Evolutionary conservation across 2,113 vertebrate species (phyloP), one percentile per base, ranked within the genome.

Genomic region (Chamaetylas fuelleborni): DNA sequence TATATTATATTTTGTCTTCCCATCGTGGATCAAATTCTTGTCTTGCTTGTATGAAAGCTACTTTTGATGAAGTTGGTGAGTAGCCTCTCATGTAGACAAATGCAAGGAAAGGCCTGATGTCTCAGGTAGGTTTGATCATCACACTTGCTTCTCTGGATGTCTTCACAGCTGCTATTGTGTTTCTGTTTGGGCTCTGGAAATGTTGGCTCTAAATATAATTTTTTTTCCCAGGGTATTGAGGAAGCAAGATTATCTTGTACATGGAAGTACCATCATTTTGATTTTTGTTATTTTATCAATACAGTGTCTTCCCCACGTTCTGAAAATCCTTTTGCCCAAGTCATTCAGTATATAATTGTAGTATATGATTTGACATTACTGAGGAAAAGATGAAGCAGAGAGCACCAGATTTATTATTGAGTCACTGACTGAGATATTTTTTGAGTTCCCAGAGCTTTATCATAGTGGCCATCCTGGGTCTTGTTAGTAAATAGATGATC

Each of bases 401-500:
- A 64, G 28, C 19, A 72, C 19, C 20, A 42, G 74, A 82, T 90
- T 88, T 89, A 86, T 91, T 92, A 66, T 7, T 83, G 76, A n/a
- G 86, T 86, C 87, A 90, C 58, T 56, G 78, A 48, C 54, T 47
- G 74, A 83, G 51, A 36, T 78, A 26, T 47, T 81, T 87, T 73
- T 91, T 70, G 33, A 50, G 74, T 90, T 96, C 47, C 16, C 12
- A 29, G 61, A 33, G 62, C 66, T 94, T 87, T 92, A 74, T 83
- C 48, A 36, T 29, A 81, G 62, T 73, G 50, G 19, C 50, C 43
- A 23, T 74, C 69, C 42, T 83, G 17, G n/a, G 47, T 78, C 90
- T 84, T 92, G 72, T 78, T 74, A 92, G 65, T 78, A 69, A 91
- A 90, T 67, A 90, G 85, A 93, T 90, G 69, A 83, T 96, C 71